Base-by-base conservation (phyloP, 2,888 invertebrate species). In the Pelosia muscerda region DNA sequence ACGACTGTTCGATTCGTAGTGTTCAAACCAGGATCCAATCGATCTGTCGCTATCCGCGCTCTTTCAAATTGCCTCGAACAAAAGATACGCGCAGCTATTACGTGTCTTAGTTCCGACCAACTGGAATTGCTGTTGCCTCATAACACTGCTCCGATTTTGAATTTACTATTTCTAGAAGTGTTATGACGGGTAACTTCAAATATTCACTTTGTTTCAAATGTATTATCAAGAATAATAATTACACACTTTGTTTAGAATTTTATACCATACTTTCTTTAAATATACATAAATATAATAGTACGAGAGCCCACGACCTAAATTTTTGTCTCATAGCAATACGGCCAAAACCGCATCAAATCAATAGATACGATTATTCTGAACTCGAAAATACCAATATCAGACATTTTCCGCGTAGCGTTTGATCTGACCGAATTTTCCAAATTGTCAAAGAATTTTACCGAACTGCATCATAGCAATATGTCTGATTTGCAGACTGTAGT, bases 1-100 rank as follows among this genome's bases (percentile, higher is more conserved):
- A 93, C 90, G 94, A 92, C 88, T 90, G 91, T 94, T 94, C 92
- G 93, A 94, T 94, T 94, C 86, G 87, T 84, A 86, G 86, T 86
- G 87, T 88, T 88, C 85, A 85, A 85, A 81, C 84, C 63, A 82
- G 86, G 86, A 87, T 88, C 77, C 84, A 82, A 90, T 91, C 88
- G 90, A 89, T 90, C 82, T 83, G 82, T 83, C 84, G 83, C 77
- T 75, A 78, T 74, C 74, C 71, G 71, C 79, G 74, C 71, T 73
- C 71, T 75, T 69, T 71, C 73, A 71, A 72, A 79, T 79, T 71
- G 75, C 74, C 65, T 53, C 42, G 64, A 66, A 74, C 69, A 73
- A 75, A 80, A 80, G 73, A 77, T 78, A 75, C 70, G 76, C 71
- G 65, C 31, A 22, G 63, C 71, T 69, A 71, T 78, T 75, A 78